Evolutionary conservation across 2,797 vertebrate species (phyloP).

Genomic region (Sebastes itinus): DNA sequence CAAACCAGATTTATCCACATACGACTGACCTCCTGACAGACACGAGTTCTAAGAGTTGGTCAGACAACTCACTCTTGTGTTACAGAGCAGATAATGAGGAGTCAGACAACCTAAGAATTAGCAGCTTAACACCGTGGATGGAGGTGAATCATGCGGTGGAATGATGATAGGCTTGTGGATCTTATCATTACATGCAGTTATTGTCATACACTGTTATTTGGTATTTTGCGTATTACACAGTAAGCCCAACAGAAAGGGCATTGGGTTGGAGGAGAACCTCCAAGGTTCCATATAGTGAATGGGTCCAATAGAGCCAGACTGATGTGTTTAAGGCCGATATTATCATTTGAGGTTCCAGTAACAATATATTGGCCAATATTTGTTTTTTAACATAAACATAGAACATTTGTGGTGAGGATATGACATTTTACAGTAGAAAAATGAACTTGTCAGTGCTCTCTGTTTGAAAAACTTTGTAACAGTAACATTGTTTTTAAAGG

Average conservation of each 20-base stretch:
- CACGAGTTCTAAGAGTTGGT: background rate
- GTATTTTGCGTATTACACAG: background rate
- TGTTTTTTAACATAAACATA: background rate
- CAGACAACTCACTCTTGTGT: background rate
- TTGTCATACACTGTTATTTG: background rate
- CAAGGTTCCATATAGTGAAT: background rate
- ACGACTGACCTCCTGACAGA: background rate
- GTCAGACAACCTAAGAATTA: conserved; percentile 22
- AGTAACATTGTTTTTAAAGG: too few species aligned
- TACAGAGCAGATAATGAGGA: background rate
- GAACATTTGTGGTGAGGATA: background rate
- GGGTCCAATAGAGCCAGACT: background rate
- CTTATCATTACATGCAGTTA: conserved; percentile 9
- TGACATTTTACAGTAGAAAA: background rate
- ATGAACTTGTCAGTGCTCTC: rapidly evolving
- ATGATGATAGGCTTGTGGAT: conserved; percentile 18
- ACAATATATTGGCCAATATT: background rate
- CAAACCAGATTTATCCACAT: background rate
- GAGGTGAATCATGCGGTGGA: background rate
- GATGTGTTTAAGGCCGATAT: background rate
- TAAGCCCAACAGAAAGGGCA: background rate
- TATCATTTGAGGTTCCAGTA: background rate
- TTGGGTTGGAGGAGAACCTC: too few species aligned
- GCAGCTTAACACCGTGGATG: background rate
- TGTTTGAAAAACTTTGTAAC: background rate